These are phyloP conservation scores for Eudemis profundana DNA, from an alignment of 2,888 invertebrate genomes.

Conservation along the genomic window DNA sequence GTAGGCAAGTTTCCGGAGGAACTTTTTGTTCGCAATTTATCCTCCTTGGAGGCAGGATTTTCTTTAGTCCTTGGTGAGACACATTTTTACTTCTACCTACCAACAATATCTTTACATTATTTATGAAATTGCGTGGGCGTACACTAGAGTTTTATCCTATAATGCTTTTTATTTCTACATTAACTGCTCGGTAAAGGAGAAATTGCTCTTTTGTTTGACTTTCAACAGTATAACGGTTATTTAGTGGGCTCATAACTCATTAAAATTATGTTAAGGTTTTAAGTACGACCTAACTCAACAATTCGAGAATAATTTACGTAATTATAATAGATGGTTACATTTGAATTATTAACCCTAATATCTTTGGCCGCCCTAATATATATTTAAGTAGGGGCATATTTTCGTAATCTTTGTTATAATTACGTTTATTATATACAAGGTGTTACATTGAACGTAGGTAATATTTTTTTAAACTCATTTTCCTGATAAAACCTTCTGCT, in stretches of 20 bases:
- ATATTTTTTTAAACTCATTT: too few relatives aligned
- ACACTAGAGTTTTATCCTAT: background rate
- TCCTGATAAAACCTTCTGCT: too few relatives aligned
- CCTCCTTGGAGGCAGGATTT: background rate
- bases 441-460: too few relatives aligned
- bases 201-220: conserved; percentile 28
- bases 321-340: conserved; percentile 21
- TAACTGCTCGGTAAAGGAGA: conserved; percentile 7
- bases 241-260: conserved; percentile 4
- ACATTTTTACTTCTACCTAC: conserved; percentile 19
- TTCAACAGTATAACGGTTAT: conserved; percentile 9
- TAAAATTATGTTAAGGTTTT: conserved; percentile 25
- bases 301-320: conserved; percentile 12
- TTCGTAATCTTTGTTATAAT: background rate
- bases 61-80: conserved; percentile 10
- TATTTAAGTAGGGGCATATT: background rate
- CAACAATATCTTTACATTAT: conserved; percentile 18
- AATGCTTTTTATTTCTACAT: conserved; percentile 7
- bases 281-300: conserved; percentile 5
- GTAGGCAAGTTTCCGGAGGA: background rate
- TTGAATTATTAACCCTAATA: conserved; percentile 5
- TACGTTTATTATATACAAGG: too few relatives aligned
- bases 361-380: background rate
- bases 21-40: conserved; percentile 3
- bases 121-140: conserved; percentile 23